Evolutionary conservation across 2,888 invertebrate species (phyloP).

Genomic region (Caradrina kadenii): DNA sequence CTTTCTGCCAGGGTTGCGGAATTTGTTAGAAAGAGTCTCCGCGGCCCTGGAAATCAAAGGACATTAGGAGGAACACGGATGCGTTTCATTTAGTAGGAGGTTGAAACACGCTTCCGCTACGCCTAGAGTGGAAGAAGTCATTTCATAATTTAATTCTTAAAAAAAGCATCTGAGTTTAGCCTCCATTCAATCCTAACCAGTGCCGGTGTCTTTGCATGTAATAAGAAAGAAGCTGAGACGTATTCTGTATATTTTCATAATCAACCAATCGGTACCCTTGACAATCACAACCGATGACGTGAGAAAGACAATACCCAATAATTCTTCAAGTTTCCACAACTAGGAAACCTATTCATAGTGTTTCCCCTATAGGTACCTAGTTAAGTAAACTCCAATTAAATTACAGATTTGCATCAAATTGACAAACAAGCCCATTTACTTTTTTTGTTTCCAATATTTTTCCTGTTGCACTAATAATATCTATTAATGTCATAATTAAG

Average conservation of each 20-base stretch:
- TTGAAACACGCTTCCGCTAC: too few relatives aligned
- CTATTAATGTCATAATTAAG: slow-evolving; percentile 29
- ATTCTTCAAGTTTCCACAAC: background rate
- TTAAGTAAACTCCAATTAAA: slow-evolving; percentile 12
- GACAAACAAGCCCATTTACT: background rate
- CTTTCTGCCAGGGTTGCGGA: too few relatives aligned
- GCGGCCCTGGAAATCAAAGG: too few relatives aligned
- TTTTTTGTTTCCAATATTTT: slow-evolving; percentile 24
- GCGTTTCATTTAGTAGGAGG: too few relatives aligned
- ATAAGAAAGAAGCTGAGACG: too few relatives aligned
- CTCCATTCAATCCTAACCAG: too few relatives aligned
- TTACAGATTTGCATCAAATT: slow-evolving; percentile 15
- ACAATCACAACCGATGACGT: background rate
- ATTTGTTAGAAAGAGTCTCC: too few relatives aligned
- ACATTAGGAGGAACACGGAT: too few relatives aligned
- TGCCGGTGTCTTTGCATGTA: too few relatives aligned
- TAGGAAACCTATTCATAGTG: slow-evolving; percentile 1
- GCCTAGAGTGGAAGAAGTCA: too few relatives aligned
- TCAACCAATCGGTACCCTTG: background rate
- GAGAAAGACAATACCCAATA: background rate
- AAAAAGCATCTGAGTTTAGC: too few relatives aligned
- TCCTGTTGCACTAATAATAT: slow-evolving; percentile 16
- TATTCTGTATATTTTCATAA: background rate
- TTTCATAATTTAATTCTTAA: too few relatives aligned
- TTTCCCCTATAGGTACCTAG: background rate